Evolutionary conservation across 2,888 invertebrate genomes (phyloP).

Genomic region (Thelaira solivaga): DNA sequence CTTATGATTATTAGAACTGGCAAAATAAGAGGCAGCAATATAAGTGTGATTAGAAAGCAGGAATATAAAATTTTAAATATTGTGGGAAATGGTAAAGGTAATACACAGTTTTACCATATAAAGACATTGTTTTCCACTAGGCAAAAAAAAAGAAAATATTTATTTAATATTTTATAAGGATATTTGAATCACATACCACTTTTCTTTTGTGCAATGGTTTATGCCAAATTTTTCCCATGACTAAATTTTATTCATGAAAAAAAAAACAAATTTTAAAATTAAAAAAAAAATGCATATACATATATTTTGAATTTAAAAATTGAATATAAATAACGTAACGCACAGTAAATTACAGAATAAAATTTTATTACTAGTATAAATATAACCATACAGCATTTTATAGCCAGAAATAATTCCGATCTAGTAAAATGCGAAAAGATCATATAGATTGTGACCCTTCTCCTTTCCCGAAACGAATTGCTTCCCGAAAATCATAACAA

Average conservation of each 20-base stretch:
- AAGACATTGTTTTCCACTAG: conserved; percentile 69
- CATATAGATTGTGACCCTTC: no score
- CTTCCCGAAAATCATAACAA: no score
- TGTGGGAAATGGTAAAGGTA: conserved; percentile 72
- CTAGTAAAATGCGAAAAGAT: no score
- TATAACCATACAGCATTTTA: no score
- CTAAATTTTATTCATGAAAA: neutral
- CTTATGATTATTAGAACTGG: conserved; percentile 52
- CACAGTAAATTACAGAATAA: no score
- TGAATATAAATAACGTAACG: conserved; percentile 2
- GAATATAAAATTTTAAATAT: conserved; percentile 68
- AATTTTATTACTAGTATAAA: no score
- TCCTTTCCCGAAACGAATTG: no score
- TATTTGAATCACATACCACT: conserved; percentile 64
- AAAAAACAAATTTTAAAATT: neutral
- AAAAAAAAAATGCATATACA: neutral
- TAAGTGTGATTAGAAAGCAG: conserved; percentile 57
- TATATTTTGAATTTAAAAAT: neutral
- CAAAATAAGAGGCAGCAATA: conserved; percentile 64
- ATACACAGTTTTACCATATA: conserved; percentile 66
- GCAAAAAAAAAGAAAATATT: neutral
- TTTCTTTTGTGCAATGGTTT: conserved; percentile 72
- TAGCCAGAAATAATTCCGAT: no score
- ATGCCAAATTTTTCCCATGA: conserved; percentile 68
- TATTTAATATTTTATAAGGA: neutral